phyloP scores from a whole-genome alignment of 2,797 vertebrate genomes.

The Falco concolor region DNA sequence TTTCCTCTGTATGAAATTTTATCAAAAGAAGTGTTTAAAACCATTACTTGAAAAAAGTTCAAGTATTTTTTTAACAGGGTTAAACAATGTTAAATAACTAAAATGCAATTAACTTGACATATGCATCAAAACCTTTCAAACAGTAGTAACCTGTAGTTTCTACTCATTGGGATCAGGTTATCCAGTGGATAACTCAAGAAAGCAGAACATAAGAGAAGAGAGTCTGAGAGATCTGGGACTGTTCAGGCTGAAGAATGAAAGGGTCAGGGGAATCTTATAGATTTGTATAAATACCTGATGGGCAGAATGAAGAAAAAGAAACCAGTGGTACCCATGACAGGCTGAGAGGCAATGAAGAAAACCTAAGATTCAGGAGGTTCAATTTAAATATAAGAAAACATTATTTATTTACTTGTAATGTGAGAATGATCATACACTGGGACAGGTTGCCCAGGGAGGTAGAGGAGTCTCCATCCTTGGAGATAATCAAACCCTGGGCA shows the following conservation, averaged over 20 bases:
- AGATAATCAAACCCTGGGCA: neutral
- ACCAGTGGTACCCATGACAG: neutral
- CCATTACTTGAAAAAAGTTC: neutral
- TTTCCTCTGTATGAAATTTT: neutral
- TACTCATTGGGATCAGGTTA: neutral
- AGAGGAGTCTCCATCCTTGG: neutral
- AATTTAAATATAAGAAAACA: neutral
- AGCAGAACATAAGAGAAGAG: neutral
- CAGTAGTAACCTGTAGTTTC: neutral
- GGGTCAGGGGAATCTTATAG: too few relatives aligned
- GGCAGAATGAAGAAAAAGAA: neutral
- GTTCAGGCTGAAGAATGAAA: neutral
- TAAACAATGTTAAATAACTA: neutral
- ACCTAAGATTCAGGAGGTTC: neutral
- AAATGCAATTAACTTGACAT: neutral
- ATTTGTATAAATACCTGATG: too few relatives aligned
- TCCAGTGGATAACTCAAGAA: neutral
- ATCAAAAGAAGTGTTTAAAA: neutral
- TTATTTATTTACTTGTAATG: neutral
- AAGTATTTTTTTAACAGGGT: neutral
- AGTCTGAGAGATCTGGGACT: neutral
- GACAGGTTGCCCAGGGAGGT: neutral
- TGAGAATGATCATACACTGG: neutral
- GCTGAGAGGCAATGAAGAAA: neutral
- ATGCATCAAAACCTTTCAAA: neutral